Percentiles rank a stretch among this genome's conserved stretches.
These are phyloP conservation scores for Lagopus muta DNA, from an alignment of 2,113 vertebrate genomes.

Conservation along the genomic window DNA sequence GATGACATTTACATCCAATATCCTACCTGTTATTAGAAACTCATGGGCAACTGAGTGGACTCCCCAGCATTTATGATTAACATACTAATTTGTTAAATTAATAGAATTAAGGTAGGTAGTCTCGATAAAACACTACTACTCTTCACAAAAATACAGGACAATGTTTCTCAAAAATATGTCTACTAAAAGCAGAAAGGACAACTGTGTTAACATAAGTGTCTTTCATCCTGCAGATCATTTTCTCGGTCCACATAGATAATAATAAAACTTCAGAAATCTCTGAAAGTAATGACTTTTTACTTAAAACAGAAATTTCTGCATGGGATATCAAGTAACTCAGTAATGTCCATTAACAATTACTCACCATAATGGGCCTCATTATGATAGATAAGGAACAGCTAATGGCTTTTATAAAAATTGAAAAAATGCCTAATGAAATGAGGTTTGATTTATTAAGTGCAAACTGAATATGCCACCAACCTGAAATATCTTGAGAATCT, in stretches of 20 bases:
- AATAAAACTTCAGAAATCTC: conserved; percentile 10
- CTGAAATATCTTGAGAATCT: conserved; percentile 29
- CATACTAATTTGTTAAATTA: background rate
- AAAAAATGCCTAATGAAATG: conserved; percentile 47
- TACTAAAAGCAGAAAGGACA: background rate
- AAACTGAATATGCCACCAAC: conserved; percentile 41
- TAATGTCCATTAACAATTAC: conserved; percentile 42
- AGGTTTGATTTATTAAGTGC: conserved; percentile 58
- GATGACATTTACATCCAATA: background rate
- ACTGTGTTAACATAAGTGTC: background rate
- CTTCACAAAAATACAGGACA: background rate
- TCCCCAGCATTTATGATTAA: background rate
- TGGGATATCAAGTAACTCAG: conserved; percentile 50
- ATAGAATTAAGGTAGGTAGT: background rate
- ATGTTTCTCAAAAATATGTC: background rate
- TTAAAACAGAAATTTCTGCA: conserved; percentile 18
- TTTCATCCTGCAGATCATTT: background rate
- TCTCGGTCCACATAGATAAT: background rate
- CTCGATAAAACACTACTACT: background rate
- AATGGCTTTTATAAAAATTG: conserved; percentile 57
- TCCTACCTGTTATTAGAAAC: background rate
- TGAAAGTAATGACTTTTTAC: conserved; percentile 32
- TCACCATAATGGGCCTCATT: conserved; percentile 49
- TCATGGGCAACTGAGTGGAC: background rate
- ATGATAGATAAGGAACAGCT: conserved; percentile 55